Percentiles rank a stretch among this genome's conserved stretches.
Evolutionary conservation across 1,140 invertebrate species (phyloP).

Genomic region (Dysdera silvatica): DNA sequence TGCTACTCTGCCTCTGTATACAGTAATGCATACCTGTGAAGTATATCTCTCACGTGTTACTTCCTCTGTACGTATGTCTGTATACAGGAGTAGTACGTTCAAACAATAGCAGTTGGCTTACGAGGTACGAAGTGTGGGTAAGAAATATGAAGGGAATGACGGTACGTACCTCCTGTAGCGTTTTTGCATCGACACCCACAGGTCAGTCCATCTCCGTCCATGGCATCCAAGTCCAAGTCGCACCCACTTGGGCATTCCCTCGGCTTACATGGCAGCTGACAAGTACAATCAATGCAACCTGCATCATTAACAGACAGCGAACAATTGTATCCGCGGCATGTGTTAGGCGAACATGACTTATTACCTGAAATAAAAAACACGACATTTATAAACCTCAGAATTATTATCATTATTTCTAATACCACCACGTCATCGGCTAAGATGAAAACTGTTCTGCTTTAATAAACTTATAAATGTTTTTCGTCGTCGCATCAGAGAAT

Average conservation of each 20-base stretch:
- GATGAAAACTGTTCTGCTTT: too few species aligned
- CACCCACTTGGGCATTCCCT: constrained; percentile 17
- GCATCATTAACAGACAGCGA: constrained; percentile 10
- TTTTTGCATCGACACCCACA: constrained; percentile 22
- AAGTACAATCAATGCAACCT: constrained; percentile 14
- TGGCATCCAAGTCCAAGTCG: constrained; percentile 11
- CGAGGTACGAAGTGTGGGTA: too few species aligned
- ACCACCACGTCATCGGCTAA: background rate
- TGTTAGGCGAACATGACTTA: constrained; percentile 1
- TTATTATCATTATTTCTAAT: background rate
- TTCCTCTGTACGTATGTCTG: too few species aligned
- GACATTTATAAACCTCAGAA: background rate
- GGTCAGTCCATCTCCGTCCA: background rate
- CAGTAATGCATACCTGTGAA: too few species aligned
- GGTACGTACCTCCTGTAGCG: constrained; percentile 6
- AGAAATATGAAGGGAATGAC: background rate
- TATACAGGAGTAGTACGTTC: too few species aligned
- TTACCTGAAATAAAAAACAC: constrained; percentile 6
- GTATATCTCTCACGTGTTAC: too few species aligned
- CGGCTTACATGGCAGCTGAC: constrained; percentile 20
- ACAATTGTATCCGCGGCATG: constrained; percentile 15
- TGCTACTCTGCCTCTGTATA: too few species aligned
- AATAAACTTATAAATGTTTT: too few species aligned
- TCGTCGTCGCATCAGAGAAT: too few species aligned
- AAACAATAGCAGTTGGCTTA: too few species aligned